Conservation (phyloP, 30 jellyfish, hydroid and myxozoan genomes). For the Aurelia aurita region DNA sequence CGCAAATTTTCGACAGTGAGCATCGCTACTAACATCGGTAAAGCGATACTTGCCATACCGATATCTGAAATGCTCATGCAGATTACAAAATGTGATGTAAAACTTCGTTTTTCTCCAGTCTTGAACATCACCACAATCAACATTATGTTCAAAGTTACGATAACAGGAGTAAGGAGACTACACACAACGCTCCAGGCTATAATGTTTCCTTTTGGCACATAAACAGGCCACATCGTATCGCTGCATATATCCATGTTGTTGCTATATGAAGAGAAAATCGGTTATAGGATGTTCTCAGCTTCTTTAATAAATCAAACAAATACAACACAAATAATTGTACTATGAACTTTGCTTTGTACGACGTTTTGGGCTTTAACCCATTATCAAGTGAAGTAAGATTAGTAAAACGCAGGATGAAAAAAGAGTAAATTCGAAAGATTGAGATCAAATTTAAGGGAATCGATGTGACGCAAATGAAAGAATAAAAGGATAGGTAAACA, state of each 20-base stretch:
- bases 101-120: constrained; percentile 40
- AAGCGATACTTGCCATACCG: constrained; percentile 51
- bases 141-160: constrained; percentile 20
- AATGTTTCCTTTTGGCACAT: constrained; percentile 41
- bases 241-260: constrained; percentile 23
- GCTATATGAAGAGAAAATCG: too few species aligned
- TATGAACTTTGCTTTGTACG: too few species aligned
- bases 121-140: constrained; percentile 52
- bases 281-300: too few species aligned
- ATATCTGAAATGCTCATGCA: constrained; percentile 66
- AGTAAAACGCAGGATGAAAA: too few species aligned
- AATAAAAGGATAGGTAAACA: too few species aligned
- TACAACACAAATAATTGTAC: too few species aligned
- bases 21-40: constrained; percentile 56
- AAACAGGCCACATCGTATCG: constrained; percentile 67
- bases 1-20: constrained; percentile 30
- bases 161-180: constrained; percentile 40
- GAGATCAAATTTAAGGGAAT: too few species aligned
- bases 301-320: too few species aligned
- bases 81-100: constrained; percentile 53
- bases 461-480: too few species aligned
- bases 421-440: too few species aligned
- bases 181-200: constrained; percentile 49
- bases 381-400: too few species aligned
- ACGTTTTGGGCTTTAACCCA: too few species aligned